Base-by-base conservation (phyloP, 2,797 vertebrate species). In the Schizopygopsis pylzovi region DNA sequence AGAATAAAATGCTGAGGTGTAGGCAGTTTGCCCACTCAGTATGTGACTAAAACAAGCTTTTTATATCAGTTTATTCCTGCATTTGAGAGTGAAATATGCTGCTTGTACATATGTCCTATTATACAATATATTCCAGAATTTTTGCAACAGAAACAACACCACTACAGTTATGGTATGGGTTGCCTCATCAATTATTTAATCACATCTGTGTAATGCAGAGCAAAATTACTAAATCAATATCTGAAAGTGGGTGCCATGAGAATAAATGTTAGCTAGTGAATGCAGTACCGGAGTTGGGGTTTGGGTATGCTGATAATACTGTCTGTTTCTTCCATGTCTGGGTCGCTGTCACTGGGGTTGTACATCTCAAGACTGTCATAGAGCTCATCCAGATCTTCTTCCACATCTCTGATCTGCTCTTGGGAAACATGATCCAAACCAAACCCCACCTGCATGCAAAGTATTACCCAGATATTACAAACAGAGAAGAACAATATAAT, bases 311-410 rank as follows among this genome's bases (percentile, higher is more conserved):
- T 99, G 82, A 97, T 96, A 93, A 99, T 97, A 85, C 98, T 99
- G 92, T 99, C 98, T 0, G 96, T 99, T 92, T 99, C 98, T 85
- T 99, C 98, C 90, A 98, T 97, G 90, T 99, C 98, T 0, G 98
- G 98, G 61, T 98, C 98, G 0, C 98, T 99, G 95, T 99, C 98
- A 6, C 98, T 99, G 90, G 97, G 98, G 93, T 99, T 99, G 93
- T 98, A 99, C 94, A 99, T 98, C 92, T 99, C 98, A 90, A 99
- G 93, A 87, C 98, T 99, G 92, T 99, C 98, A 18, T 99, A 99
- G 4, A 99, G 96, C 88, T 99, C 97, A 72, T 98, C 98, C 91
- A 99, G 92, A 83, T 99, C 98, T 92, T 99, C 98, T 89, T 99
- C 98, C 77, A 97, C 97, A 89, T 99, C 98, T 89, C 97, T 97